Evolutionary conservation across 2,888 invertebrate species (phyloP).

Genomic region (Creontiades dilutus): DNA sequence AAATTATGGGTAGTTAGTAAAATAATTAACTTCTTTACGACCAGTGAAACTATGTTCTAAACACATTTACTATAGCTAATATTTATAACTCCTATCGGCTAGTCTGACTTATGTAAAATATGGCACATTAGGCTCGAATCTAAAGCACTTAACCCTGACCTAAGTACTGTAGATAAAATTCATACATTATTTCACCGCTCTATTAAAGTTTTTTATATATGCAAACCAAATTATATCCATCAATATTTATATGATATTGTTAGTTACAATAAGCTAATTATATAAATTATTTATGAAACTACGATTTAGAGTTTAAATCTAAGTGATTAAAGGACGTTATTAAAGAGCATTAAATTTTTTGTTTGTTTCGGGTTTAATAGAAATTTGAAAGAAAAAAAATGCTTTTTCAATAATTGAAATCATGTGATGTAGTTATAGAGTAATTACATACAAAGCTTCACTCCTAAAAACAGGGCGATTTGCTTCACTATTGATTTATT

Average conservation of each 20-base stretch:
- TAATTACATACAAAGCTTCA: conserved; percentile 44
- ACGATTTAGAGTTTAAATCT: conserved; percentile 49
- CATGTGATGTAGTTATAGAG: conserved; percentile 59
- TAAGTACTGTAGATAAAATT: conserved; percentile 62
- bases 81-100: conserved; percentile 54
- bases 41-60: conserved; percentile 74
- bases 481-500: conserved; percentile 11
- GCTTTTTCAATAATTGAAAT: conserved; percentile 55
- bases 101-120: conserved; percentile 73
- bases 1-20: conserved; percentile 63
- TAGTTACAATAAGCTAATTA: conserved; percentile 61
- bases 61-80: conserved; percentile 64
- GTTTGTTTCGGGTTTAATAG: conserved; percentile 49
- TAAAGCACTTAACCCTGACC: conserved; percentile 63
- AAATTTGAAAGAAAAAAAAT: background rate
- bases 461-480: conserved; percentile 12
- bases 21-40: conserved; percentile 65
- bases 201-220: conserved; percentile 58
- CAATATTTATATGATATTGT: conserved; percentile 70
- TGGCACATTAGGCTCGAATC: conserved; percentile 61
- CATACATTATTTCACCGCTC: conserved; percentile 64
- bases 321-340: conserved; percentile 74
- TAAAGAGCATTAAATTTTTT: conserved; percentile 72
- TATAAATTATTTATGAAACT: conserved; percentile 54
- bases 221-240: conserved; percentile 62